These are phyloP conservation scores for Melanotaenia duboulayi DNA, from an alignment of 2,113 vertebrate species.

Conservation along the genomic window DNA sequence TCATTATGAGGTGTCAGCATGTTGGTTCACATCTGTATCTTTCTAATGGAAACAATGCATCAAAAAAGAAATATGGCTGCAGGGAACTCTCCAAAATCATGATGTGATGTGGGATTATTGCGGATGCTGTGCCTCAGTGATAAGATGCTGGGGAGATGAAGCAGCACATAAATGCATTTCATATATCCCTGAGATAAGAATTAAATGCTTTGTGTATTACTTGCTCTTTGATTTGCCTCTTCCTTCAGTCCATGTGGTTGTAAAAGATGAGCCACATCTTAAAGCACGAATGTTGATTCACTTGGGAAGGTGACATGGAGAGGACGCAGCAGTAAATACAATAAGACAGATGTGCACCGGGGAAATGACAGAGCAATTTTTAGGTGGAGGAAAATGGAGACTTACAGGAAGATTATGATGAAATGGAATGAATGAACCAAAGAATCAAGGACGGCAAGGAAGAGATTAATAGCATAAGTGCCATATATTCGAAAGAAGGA, in stretches of 20 bases:
- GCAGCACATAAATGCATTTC: neutral
- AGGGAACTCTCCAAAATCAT: neutral
- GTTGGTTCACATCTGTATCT: neutral
- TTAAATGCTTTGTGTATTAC: constrained; percentile 10
- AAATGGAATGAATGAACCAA: neutral
- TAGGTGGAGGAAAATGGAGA: neutral
- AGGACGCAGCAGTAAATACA: constrained; percentile 32
- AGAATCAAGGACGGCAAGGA: neutral
- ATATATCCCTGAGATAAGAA: constrained; percentile 19
- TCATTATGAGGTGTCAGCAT: neutral
- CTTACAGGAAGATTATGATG: neutral
- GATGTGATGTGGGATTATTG: constrained; percentile 2
- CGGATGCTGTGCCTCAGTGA: constrained; percentile 29
- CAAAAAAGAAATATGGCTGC: neutral
- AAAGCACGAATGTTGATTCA: neutral
- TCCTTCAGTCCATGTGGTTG: neutral
- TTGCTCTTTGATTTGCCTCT: constrained; percentile 23
- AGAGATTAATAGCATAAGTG: constrained; percentile 24
- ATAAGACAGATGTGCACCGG: neutral
- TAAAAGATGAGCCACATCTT: neutral
- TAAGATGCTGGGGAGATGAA: constrained; percentile 21
- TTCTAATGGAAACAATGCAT: neutral
- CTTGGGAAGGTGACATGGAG: constrained; percentile 11
- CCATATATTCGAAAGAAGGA: constrained; percentile 30
- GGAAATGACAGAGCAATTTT: constrained; percentile 28